Conservation (phyloP, 2,888 invertebrate species). For the Trisateles emortualis region DNA sequence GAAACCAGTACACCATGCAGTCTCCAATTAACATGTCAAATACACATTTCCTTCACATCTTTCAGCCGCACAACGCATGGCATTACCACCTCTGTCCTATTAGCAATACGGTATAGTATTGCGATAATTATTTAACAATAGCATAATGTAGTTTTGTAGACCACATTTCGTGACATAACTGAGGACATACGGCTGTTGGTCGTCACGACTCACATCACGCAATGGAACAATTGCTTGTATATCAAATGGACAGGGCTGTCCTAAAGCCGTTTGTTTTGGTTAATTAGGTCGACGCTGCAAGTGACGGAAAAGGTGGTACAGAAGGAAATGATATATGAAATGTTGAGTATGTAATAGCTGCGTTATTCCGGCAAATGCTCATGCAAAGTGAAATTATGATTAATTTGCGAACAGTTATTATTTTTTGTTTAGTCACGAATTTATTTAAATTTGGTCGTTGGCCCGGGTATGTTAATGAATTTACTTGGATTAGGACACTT, state of each 20-base stretch:
- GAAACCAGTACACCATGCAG: slow-evolving; percentile 12
- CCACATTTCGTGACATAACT: slow-evolving; percentile 44
- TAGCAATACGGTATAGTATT: slow-evolving; percentile 11
- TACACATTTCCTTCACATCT: slow-evolving; percentile 12
- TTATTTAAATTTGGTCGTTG: background rate
- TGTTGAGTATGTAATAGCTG: background rate
- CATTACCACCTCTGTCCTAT: background rate
- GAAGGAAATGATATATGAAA: slow-evolving; percentile 3
- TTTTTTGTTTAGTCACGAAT: background rate
- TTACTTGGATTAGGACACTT: background rate
- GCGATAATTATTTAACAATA: background rate
- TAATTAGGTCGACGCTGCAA: slow-evolving; percentile 7
- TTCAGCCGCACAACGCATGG: background rate
- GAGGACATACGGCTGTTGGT: slow-evolving; percentile 26
- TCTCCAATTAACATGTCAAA: slow-evolving; percentile 19
- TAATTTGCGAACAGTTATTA: background rate
- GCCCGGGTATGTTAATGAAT: background rate
- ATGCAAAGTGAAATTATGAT: slow-evolving; percentile 3
- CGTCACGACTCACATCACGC: slow-evolving; percentile 37
- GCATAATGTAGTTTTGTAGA: slow-evolving; percentile 19
- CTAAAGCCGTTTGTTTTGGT: slow-evolving; percentile 9
- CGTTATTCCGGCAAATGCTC: background rate
- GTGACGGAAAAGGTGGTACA: background rate
- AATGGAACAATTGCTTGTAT: slow-evolving; percentile 29
- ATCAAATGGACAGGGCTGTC: slow-evolving; percentile 28